Evolutionary conservation across 2,888 invertebrate species (phyloP), one percentile per base, ranked within the genome.

Genomic region (Cinara cedri): DNA sequence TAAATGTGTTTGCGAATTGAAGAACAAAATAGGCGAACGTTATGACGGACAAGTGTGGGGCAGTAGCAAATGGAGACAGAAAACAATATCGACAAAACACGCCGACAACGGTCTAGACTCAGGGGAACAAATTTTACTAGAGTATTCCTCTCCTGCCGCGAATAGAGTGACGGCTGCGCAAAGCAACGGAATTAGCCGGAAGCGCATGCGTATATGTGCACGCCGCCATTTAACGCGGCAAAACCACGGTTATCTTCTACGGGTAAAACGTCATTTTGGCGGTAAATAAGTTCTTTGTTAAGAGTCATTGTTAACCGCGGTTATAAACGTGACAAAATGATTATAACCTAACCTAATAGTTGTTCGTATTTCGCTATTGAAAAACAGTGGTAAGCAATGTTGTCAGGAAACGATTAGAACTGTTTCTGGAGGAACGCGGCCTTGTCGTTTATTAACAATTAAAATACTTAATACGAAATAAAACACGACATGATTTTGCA

Each of bases 211-310:
- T 26, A 34, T 34, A 2, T 9, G 16, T n/a, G 16, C 8, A 34
- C 49, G 26, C 13, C 3, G n/a, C 11, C n/a, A 51, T 70, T 70
- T 70, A 51, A 19, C 68, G 68, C 68, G 68, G 51, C 34, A 70
- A 54, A 70, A 51, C 21, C 21, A 55, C 55, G 21, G 11, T 34
- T 34, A 34, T 34, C 34, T 34, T n/a, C n/a, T n/a, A 54, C 11
- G 19, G 19, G 11, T 6, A 10, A n/a, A n/a, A 10, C 14, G 26
- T 2, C 34, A 6, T 68, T 68, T 51, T 68, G 14, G 51, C 68
- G 51, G 68, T 34, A 68, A 68, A 70, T 13, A n/a, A 6, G 34
- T 11, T 55, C 42, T 24, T 66, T 16, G 9, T 49, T 24, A 65
- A 34, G 3, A n/a, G n/a, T n/a, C n/a, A n/a, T n/a, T n/a, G n/a